phyloP scores from a whole-genome alignment of 2,888 invertebrate genomes.

The Nebria brevicollis region DNA sequence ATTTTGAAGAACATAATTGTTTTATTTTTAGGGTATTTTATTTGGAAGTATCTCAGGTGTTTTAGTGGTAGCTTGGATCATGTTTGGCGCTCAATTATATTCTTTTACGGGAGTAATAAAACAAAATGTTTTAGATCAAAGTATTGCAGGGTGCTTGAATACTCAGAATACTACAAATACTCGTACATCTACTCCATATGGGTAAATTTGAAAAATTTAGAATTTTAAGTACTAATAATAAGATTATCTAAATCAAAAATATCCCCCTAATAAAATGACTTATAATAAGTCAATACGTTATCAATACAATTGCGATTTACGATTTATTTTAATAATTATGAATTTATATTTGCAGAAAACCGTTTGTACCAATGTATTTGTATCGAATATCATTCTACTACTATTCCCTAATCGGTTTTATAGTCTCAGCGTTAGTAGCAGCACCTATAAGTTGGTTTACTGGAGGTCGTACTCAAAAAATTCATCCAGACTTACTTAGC shows the following conservation, averaged over 20 bases:
- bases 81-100: conserved; percentile 64
- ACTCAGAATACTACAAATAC: neutral
- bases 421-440: conserved; percentile 69
- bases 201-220: neutral
- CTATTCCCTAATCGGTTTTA: conserved; percentile 72
- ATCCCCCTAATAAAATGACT: no score
- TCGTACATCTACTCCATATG: neutral
- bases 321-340: no score
- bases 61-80: conserved; percentile 65
- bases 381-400: conserved; percentile 76
- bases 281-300: no score
- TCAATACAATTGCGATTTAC: no score
- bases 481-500: conserved; percentile 69
- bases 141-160: conserved; percentile 44
- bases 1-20: neutral
- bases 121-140: conserved; percentile 34
- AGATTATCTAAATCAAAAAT: no score
- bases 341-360: no score
- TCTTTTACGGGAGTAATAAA: conserved; percentile 43
- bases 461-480: conserved; percentile 67
- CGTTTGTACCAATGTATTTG: conserved; percentile 62
- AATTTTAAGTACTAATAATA: no score
- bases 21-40: conserved; percentile 66
- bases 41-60: conserved; percentile 66
- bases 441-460: conserved; percentile 70